Base-by-base conservation (phyloP, 2,888 invertebrate species). In the Crematogaster levior region DNA sequence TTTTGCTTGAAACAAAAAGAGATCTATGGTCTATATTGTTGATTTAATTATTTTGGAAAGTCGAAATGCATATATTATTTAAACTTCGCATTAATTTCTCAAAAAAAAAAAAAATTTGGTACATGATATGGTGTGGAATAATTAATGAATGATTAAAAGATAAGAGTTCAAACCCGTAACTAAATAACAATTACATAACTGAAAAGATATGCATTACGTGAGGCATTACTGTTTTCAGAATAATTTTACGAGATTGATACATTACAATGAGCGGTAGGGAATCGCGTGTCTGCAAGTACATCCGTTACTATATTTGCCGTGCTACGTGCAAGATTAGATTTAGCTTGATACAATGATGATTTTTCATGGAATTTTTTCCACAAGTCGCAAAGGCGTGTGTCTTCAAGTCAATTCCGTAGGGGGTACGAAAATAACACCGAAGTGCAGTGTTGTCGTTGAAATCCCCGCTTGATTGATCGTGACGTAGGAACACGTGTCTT, bases 401-500 rank as follows among this genome's bases (percentile, higher is more conserved):
- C 34, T 53, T n/a, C 18, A 56, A 77, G 56, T 68, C 43, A 68
- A 77, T 43, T 77, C 68, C 30, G 12, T 7, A 56, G 34, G 27
- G 7, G 9, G 15, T 43, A 56, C 43, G n/a, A 68, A 68, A 68
- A 77, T 68, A 68, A 77, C n/a, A n/a, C 10, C 21, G 12, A 56
- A 43, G 68, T 56, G 66, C 40, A 18, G 18, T 68, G 18, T 68
- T 43, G 77, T 68, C 56, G 21, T 43, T 56, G 37, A 77, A 77
- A 77, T 56, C 77, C 7, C 40, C 56, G 30, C 30, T 68, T 77
- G 77, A 77, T 77, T 43, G 77, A 77, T 77, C 30, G 70, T 43
- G 77, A 77, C 77, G 68, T 77, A 70, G 15, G 43, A 77, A 68
- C 77, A 77, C 56, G 56, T 77, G 77, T 77, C 56, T 43, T 43